Percentiles rank a stretch among this genome's conserved stretches.
phyloP scores from a whole-genome alignment of 2,113 vertebrate genomes.

The Atlantisia rogersi region DNA sequence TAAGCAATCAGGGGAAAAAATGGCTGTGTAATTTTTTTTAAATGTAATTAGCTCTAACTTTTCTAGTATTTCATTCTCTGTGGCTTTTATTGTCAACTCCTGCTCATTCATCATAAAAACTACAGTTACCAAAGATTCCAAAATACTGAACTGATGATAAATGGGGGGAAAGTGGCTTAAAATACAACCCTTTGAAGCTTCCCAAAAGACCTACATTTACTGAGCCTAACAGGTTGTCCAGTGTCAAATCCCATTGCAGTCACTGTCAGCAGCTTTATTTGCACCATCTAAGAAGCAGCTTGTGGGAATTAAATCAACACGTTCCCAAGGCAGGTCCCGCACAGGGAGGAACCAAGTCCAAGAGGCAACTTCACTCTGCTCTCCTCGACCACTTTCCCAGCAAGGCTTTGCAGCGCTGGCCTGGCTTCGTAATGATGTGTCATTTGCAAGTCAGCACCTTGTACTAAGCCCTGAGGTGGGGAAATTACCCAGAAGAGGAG shows the following conservation, averaged over 20 bases:
- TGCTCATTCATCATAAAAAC: slow-evolving; percentile 19
- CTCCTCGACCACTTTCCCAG: slow-evolving; percentile 46
- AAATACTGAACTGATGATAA: slow-evolving; percentile 26
- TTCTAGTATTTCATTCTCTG: slow-evolving; percentile 14
- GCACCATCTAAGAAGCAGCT: slow-evolving; percentile 33
- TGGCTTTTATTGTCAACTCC: slow-evolving; percentile 1
- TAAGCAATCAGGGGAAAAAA: slow-evolving; percentile 2
- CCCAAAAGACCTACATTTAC: slow-evolving; percentile 47
- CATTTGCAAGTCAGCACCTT: slow-evolving; percentile 69
- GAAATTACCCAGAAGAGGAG: slow-evolving; percentile 51
- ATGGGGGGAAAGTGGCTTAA: slow-evolving; percentile 28
- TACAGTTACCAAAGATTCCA: slow-evolving; percentile 17
- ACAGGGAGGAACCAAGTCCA: slow-evolving; percentile 28
- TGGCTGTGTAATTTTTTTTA: background rate
- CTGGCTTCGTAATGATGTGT: slow-evolving; percentile 50
- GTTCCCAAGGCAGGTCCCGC: slow-evolving; percentile 19
- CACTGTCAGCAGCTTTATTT: slow-evolving; percentile 61
- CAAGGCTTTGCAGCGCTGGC: slow-evolving; percentile 46
- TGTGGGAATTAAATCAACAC: slow-evolving; percentile 59
- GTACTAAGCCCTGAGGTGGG: slow-evolving; percentile 55
- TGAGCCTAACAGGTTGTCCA: slow-evolving; percentile 42
- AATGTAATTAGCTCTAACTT: slow-evolving; percentile 22
- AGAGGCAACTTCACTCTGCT: background rate
- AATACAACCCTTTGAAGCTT: slow-evolving; percentile 45
- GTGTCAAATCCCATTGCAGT: slow-evolving; percentile 53